Evolutionary conservation across 1,140 invertebrate genomes (phyloP), one percentile per base, ranked within the genome.

Genomic region (Periplaneta americana): DNA sequence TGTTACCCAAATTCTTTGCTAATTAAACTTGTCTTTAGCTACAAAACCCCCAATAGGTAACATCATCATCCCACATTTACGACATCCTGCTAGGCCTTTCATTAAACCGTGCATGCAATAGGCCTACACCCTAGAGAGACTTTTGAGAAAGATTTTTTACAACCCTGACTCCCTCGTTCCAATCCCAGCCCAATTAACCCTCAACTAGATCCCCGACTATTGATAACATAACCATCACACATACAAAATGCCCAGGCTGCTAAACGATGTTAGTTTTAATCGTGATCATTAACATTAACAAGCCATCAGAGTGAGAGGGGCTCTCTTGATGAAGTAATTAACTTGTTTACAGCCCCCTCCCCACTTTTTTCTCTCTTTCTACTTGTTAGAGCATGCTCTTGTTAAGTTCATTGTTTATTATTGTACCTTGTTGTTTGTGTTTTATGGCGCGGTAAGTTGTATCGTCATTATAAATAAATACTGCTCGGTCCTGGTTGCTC

Each of bases 191-290:
- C 48, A 66, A 66, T 66, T 66, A 66, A 66, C 48, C n/a, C 48
- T 66, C n/a, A 9, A 28, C 22, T n/a, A 28, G 48, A 66, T 66
- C 48, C 13, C 11, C 22, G 22, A n/a, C 2, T 66, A 28, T 3
- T 66, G 48, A 66, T 66, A 66, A 66, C 48, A 66, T 9, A n/a
- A 66, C 6, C 48, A 66, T 0, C 1, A n/a, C 48, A 28, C 48
- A 8, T 66, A 66, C 48, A 66, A 66, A 66, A 66, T 11, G 48
- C 48, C 28, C n/a, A 34, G 76, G 76, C 76, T 36, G 76, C 35
- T 78, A 78, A 78, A 78, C 35, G 76, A 34, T 78, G 76, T 78
- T 78, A 37, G 76, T 78, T 78, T 78, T 78, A 78, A 78, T 78
- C 76, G n/a, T n/a, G n/a, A 36, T 78, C 76, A 78, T 78, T 78